Conservation (phyloP, 2,888 invertebrate species). For the Drosophila buzzatii region DNA sequence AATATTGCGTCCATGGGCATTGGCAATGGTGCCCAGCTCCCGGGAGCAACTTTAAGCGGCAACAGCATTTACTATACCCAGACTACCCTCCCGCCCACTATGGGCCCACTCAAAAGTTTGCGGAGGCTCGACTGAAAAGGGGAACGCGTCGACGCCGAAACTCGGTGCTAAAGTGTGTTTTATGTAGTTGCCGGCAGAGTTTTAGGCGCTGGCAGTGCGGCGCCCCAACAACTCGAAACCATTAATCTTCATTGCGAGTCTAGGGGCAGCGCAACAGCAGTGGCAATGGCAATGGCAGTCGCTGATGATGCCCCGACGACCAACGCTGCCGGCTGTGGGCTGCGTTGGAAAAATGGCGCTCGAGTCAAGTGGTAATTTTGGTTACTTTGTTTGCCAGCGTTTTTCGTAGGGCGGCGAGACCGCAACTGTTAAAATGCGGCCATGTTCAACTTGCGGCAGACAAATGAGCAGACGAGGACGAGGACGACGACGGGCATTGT, state of each 20-base stretch:
- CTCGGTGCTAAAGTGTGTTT: slow-evolving; percentile 66
- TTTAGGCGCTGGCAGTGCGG: slow-evolving; percentile 54
- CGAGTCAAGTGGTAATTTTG: slow-evolving; percentile 78
- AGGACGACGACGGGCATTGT: slow-evolving; percentile 58
- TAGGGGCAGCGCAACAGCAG: slow-evolving; percentile 11
- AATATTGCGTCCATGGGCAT: slow-evolving; percentile 50
- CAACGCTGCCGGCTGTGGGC: slow-evolving; percentile 39
- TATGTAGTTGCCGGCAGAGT: slow-evolving; percentile 72
- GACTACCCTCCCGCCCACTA: slow-evolving; percentile 4
- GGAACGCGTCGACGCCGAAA: slow-evolving; percentile 27
- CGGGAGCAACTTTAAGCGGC: slow-evolving; percentile 48
- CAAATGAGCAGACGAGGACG: slow-evolving; percentile 67
- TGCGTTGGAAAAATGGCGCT: slow-evolving; percentile 60
- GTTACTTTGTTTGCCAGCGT: slow-evolving; percentile 70
- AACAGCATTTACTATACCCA: neutral
- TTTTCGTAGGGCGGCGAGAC: slow-evolving; percentile 17
- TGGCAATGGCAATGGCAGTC: slow-evolving; percentile 17
- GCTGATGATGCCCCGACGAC: slow-evolving; percentile 54
- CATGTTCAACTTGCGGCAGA: slow-evolving; percentile 73
- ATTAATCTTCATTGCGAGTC: slow-evolving; percentile 83
- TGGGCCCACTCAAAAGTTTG: slow-evolving; percentile 56
- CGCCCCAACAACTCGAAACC: slow-evolving; percentile 64
- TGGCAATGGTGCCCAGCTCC: neutral
- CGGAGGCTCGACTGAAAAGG: slow-evolving; percentile 36
- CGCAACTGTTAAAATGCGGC: slow-evolving; percentile 75